Evolutionary conservation across 1,140 invertebrate species (phyloP), one percentile per base, ranked within the genome.

Genomic region (Papilio polytes): DNA sequence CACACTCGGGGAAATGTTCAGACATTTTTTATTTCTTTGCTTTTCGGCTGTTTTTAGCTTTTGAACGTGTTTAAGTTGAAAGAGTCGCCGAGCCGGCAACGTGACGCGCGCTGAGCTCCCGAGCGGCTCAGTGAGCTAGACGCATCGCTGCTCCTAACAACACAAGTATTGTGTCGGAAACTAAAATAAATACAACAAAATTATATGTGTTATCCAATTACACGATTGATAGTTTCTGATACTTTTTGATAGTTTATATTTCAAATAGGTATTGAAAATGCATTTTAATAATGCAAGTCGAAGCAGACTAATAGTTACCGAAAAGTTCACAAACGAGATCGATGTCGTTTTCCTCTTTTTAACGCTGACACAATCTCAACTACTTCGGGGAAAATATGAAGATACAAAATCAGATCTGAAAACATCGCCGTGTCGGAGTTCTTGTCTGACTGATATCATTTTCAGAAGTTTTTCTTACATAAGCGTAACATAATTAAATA

Each of bases 1-100:
- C 63, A 26, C 63, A 70, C 63, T 70, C 63, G 13, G 26, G 26
- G 26, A 70, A 70, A 70, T 70, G 63, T 70, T 36, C 63, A 70
- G 22, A 70, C 63, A 70, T 70, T 70, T 70, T 51, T 76, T 51
- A 51, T 51, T 76, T 22, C 74, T 76, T 76, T 76, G 74, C 74
- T 76, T 76, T 76, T 76, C 44, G 74, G 74, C 74, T 51, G 74
- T 76, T 51, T 51, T 76, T 51, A 26, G 46, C 74, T 76, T 76
- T 76, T 51, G 44, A 51, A 51, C 74, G 74, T 48, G 46, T 76
- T 76, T 51, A 51, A 76, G 20, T 51, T 76, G 46, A 76, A 31
- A 53, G 20, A 48, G n/a, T 31, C 12, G 63, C 10, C 26, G 63
- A 15, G 26, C 12, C 13, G 20, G 22, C 59, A 3, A 13, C 26